Percentiles rank a stretch among this genome's conserved stretches.
These are phyloP conservation scores for Calonectris borealis DNA, from an alignment of 2,113 vertebrate species.

Conservation along the genomic window DNA sequence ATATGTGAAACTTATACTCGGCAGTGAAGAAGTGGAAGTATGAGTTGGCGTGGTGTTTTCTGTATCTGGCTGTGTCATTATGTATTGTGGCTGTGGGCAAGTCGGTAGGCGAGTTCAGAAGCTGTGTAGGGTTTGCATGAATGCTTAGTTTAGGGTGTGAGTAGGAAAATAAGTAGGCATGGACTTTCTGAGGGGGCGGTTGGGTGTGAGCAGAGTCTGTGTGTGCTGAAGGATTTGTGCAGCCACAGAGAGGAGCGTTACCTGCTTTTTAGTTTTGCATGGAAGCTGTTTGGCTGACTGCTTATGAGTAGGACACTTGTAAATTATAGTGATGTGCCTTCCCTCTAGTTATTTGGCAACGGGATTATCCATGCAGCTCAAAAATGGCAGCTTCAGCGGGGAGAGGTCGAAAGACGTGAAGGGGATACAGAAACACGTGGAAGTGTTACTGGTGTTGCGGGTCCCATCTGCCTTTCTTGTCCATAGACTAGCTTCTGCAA, in stretches of 20 bases:
- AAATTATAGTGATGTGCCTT: conserved; percentile 31
- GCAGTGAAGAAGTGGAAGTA: background rate
- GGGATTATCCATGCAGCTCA: background rate
- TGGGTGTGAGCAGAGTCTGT: conserved; percentile 56
- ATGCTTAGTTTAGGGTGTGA: conserved; percentile 44
- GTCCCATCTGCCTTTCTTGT: background rate
- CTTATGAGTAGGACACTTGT: conserved; percentile 17
- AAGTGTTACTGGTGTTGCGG: background rate
- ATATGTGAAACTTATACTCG: rapidly evolving
- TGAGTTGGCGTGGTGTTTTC: background rate
- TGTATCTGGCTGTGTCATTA: background rate
- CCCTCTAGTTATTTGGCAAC: conserved; percentile 41
- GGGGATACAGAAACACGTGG: rapidly evolving
- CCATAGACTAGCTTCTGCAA: background rate
- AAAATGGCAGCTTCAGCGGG: background rate
- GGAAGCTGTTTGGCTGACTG: conserved; percentile 35
- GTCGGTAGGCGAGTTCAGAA: conserved; percentile 16
- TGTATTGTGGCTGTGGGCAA: conserved; percentile 33
- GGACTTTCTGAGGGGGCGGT: conserved; percentile 54
- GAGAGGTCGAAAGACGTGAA: background rate
- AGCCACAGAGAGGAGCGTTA: conserved; percentile 15
- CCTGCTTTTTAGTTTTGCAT: conserved; percentile 51
- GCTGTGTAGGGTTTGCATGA: conserved; percentile 10
- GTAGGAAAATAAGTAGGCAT: conserved; percentile 58
- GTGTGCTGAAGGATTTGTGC: conserved; percentile 53